A percentile compares a stretch with the other conserved stretches of the same genome.
These are phyloP conservation scores for Saimiri boliviensis DNA, from an alignment of 2,113 vertebrate species.

Conservation along the genomic window DNA sequence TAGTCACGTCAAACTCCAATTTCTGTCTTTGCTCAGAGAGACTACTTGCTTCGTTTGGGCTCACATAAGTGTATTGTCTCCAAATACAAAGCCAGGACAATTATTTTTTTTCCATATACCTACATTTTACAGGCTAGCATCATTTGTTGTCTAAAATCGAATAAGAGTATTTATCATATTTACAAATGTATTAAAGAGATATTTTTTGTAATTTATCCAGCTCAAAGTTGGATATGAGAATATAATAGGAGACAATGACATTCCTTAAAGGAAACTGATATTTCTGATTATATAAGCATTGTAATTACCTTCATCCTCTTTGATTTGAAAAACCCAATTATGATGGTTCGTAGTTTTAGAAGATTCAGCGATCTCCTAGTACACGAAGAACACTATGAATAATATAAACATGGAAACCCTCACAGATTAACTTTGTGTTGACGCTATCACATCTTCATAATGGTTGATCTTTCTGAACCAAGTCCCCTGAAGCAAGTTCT, in stretches of 20 bases:
- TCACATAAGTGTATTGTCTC: not conserved
- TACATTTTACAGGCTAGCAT: not conserved
- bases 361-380: not conserved
- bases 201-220: not conserved
- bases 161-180: not conserved
- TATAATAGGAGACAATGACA: not conserved
- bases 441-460: not conserved
- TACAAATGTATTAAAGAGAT: not conserved
- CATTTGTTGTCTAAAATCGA: not conserved
- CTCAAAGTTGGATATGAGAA: not conserved
- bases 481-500: not conserved
- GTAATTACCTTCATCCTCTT: not conserved
- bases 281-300: not conserved
- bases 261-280: not conserved
- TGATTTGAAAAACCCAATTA: not conserved
- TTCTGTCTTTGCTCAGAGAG: not conserved
- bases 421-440: not conserved
- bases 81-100: not conserved
- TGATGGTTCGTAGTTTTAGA: not conserved
- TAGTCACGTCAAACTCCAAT: not conserved
- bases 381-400: not conserved
- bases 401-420: not conserved
- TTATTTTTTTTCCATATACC: not conserved
- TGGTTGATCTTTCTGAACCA: not conserved
- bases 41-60: not conserved